Evolutionary conservation across 2,113 vertebrate genomes (phyloP).

Genomic region (Thunnus maccoyii): DNA sequence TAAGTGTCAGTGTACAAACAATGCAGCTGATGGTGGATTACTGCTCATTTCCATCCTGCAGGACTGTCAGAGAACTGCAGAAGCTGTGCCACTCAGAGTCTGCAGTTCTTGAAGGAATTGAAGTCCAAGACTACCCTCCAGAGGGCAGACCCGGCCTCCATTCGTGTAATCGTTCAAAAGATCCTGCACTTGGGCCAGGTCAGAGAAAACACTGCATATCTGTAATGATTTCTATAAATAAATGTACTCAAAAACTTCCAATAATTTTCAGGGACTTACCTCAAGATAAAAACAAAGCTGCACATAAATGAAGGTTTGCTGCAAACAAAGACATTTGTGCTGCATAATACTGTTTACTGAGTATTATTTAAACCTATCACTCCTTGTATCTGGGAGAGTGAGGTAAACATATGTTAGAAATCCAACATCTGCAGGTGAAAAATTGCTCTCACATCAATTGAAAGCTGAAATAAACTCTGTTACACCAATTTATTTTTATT

Average conservation of each 20-base stretch:
- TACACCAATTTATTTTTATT: not conserved
- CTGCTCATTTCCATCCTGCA: slow-evolving; percentile 55
- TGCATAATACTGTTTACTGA: not conserved
- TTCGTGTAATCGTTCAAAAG: slow-evolving; percentile 80
- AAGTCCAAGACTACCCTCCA: slow-evolving; percentile 86
- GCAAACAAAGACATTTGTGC: not conserved
- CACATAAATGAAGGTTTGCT: not conserved
- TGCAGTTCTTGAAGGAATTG: slow-evolving; percentile 87
- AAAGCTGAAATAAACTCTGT: not conserved
- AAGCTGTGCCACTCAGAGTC: slow-evolving; percentile 87
- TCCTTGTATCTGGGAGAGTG: not conserved
- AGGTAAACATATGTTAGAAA: not conserved
- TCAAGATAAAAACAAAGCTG: not conserved
- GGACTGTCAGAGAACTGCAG: slow-evolving; percentile 90
- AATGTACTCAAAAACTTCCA: not conserved
- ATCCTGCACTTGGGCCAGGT: slow-evolving; percentile 93
- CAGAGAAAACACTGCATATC: slow-evolving; percentile 13
- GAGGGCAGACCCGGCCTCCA: slow-evolving; percentile 81
- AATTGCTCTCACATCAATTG: not conserved
- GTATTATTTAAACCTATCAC: not conserved
- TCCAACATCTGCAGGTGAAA: not conserved
- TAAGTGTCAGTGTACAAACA: not conserved
- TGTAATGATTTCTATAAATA: not conserved
- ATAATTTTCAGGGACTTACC: not conserved
- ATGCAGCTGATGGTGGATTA: not conserved